phyloP scores from a whole-genome alignment of 2,888 invertebrate genomes.

The Morpho helenor region DNA sequence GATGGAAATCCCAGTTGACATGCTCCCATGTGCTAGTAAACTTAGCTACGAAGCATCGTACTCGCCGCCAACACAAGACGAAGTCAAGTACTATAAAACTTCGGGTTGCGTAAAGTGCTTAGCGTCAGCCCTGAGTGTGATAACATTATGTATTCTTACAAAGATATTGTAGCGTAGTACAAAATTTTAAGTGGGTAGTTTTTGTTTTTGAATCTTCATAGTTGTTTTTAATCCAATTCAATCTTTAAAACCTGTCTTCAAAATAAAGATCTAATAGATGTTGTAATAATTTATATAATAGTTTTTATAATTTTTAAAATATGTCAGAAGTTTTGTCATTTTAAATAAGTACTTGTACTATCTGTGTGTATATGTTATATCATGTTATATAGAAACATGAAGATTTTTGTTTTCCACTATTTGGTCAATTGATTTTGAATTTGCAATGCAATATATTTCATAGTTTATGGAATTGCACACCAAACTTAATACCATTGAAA shows the following conservation, averaged over 20 bases:
- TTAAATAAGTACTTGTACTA: too few species aligned
- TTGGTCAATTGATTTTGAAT: too few species aligned
- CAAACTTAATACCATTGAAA: too few species aligned
- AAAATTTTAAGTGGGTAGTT: slow-evolving; percentile 15
- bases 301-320: too few species aligned
- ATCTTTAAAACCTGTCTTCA: slow-evolving; percentile 30
- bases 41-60: slow-evolving; percentile 57
- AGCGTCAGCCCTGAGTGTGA: slow-evolving; percentile 33
- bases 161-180: slow-evolving; percentile 43
- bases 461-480: too few species aligned
- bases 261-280: background rate
- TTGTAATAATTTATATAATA: too few species aligned
- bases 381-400: too few species aligned
- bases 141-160: slow-evolving; percentile 32
- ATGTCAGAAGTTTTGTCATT: too few species aligned
- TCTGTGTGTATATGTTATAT: too few species aligned
- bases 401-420: too few species aligned
- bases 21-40: slow-evolving; percentile 62
- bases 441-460: too few species aligned
- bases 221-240: slow-evolving; percentile 5
- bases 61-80: slow-evolving; percentile 68
- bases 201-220: slow-evolving; percentile 6
- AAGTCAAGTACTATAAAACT: slow-evolving; percentile 67
- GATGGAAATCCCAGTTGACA: slow-evolving; percentile 57
- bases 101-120: slow-evolving; percentile 41